Base-by-base conservation (phyloP, 2,113 vertebrate genomes). In the Ovibos moschatus region DNA sequence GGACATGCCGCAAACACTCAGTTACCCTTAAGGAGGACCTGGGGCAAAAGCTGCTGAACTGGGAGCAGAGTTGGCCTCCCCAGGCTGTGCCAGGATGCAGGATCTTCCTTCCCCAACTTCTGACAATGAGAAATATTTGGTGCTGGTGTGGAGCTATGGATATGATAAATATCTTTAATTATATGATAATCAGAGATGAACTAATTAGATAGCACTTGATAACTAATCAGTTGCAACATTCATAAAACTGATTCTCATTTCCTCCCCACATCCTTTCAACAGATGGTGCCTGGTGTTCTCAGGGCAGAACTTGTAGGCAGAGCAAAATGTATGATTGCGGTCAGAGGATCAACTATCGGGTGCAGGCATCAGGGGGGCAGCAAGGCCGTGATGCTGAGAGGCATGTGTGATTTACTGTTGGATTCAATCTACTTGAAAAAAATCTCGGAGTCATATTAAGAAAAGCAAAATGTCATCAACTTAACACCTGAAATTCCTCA, bases 401-500 rank as follows among this genome's bases (percentile, higher is more conserved):
- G 89, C 79, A 53, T 9, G 19, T 62, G 78, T 98, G 98, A 98
- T 98, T 99, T 98, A 98, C 95, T 96, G 81, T 47, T 97, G 96
- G 96, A 93, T 97, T 96, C 98, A 97, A 98, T 97, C 94, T 97
- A 90, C 97, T 95, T 97, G 98, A 97, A 98, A 98, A 98, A 97
- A 96, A 94, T 97, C 97, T 95, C 97, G 81, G 92, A 97, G 95
- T 94, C 33, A 6, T 96, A 91, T 95, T 97, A 96, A 97, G 96
- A 94, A 98, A 96, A 0, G 87, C 96, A 95, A 98, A 98, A 98
- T 96, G 95, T 97, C 97, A 98, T 98, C 97, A 97, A 0, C 43
- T 53, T 62, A 96, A 93, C 97, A 98, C 98, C 98, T 98, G 98
- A 98, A 98, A 97, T 98, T 98, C 98, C 85, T 98, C 96, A 94